Conservation (phyloP, 2,888 invertebrate species). For the Sepioteuthis lessoniana region DNA sequence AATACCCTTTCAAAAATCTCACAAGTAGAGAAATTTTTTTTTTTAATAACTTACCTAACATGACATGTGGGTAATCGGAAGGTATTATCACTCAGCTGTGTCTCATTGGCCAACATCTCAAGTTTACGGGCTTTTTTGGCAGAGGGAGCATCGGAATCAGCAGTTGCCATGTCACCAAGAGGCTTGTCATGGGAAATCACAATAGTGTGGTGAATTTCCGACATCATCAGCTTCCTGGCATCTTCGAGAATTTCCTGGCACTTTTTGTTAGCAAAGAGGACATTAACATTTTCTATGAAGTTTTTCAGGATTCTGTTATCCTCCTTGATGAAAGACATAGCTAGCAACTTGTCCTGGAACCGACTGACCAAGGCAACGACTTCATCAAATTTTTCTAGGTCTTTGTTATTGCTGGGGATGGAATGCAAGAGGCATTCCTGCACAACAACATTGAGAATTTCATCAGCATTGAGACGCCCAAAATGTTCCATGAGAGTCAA, state of each 20-base stretch:
- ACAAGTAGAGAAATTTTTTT: too few relatives aligned
- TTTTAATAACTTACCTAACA: conserved; percentile 76
- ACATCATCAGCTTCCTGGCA: conserved; percentile 84
- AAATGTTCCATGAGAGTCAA: conserved; percentile 76
- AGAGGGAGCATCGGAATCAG: conserved; percentile 61
- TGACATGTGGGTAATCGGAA: conserved; percentile 78
- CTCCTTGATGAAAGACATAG: conserved; percentile 73
- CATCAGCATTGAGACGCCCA: conserved; percentile 77
- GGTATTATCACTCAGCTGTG: conserved; percentile 65
- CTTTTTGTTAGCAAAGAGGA: conserved; percentile 85
- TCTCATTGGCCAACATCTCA: conserved; percentile 59
- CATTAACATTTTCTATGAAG: conserved; percentile 84
- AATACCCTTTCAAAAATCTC: too few relatives aligned
- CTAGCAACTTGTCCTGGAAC: conserved; percentile 81
- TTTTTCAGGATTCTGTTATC: conserved; percentile 78
- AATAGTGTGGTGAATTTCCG: conserved; percentile 85
- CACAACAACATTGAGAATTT: conserved; percentile 82
- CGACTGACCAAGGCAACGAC: conserved; percentile 81
- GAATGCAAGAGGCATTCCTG: conserved; percentile 84
- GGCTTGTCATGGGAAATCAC: conserved; percentile 62
- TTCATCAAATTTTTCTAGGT: conserved; percentile 81
- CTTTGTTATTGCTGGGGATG: conserved; percentile 84
- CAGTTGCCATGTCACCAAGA: conserved; percentile 60
- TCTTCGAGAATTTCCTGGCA: conserved; percentile 82
- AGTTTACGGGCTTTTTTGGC: conserved; percentile 60